These are phyloP conservation scores for Lycocerus yunnanus DNA, from an alignment of 2,888 invertebrate species.

Conservation along the genomic window DNA sequence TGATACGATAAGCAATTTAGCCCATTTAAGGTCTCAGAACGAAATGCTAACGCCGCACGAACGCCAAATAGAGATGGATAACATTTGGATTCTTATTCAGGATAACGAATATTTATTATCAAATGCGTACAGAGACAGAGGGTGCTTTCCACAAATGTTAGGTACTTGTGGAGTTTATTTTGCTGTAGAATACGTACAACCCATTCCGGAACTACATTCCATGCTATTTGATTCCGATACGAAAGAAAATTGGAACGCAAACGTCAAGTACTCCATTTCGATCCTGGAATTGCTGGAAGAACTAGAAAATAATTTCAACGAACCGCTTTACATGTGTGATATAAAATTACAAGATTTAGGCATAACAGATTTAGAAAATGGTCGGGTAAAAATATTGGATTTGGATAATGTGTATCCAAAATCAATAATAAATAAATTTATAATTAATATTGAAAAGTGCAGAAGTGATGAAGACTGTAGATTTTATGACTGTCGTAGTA, in stretches of 20 bases:
- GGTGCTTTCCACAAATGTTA: slow-evolving; percentile 67
- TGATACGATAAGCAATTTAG: slow-evolving; percentile 58
- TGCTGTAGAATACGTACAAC: slow-evolving; percentile 66
- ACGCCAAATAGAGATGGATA: slow-evolving; percentile 62
- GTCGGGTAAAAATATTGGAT: slow-evolving; percentile 65
- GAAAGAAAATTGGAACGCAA: slow-evolving; percentile 62
- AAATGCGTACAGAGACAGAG: slow-evolving; percentile 62
- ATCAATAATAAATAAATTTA: slow-evolving; percentile 58
- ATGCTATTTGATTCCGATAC: slow-evolving; percentile 59
- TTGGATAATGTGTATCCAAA: slow-evolving; percentile 66
- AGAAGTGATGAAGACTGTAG: slow-evolving; percentile 67
- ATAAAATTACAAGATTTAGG: slow-evolving; percentile 72
- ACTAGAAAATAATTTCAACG: slow-evolving; percentile 62
- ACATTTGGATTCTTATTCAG: slow-evolving; percentile 66
- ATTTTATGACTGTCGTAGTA: slow-evolving; percentile 68
- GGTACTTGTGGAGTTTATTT: slow-evolving; percentile 72
- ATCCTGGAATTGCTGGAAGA: slow-evolving; percentile 66
- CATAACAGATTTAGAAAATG: slow-evolving; percentile 55
- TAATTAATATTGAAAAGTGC: slow-evolving; percentile 57
- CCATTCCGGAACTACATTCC: slow-evolving; percentile 60
- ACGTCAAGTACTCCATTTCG: slow-evolving; percentile 62
- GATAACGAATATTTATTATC: slow-evolving; percentile 70
- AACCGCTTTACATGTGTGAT: slow-evolving; percentile 70
- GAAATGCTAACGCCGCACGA: slow-evolving; percentile 52
- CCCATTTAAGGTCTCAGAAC: slow-evolving; percentile 56